Conservation (phyloP, 1,140 invertebrate genomes). For the Popillia japonica region DNA sequence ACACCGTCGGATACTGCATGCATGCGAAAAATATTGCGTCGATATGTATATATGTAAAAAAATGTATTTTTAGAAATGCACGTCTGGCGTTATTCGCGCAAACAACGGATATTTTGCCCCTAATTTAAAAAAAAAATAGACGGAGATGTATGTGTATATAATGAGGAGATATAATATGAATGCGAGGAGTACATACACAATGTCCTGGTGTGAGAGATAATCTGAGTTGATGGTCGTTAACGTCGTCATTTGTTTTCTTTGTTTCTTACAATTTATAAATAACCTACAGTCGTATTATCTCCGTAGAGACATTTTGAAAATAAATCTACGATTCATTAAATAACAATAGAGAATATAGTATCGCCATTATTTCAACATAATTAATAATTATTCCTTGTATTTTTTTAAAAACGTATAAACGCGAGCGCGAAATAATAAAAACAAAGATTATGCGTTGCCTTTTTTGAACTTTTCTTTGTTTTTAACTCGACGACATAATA, state of each 20-base stretch:
- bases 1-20: background rate
- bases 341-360: conserved; percentile 13
- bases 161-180: no score
- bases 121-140: background rate
- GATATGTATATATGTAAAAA: background rate
- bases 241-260: conserved; percentile 1
- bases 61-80: conserved; percentile 27
- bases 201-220: background rate
- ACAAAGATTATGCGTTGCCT: no score
- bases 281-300: background rate
- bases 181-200: no score
- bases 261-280: conserved; percentile 18
- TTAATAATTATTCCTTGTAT: conserved; percentile 9
- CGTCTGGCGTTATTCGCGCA: conserved; percentile 23
- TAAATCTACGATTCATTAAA: conserved; percentile 9
- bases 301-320: conserved; percentile 3
- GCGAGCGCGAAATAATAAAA: conserved; percentile 6
- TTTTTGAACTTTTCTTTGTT: no score
- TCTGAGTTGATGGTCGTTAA: background rate
- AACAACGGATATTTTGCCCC: no score
- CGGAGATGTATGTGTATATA: background rate
- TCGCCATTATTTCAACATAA: conserved; percentile 10
- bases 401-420: background rate
- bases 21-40: conserved; percentile 18
- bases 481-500: no score